Evolutionary conservation across 2,113 vertebrate species (phyloP).

Genomic region (Onychorhynchus coronatus): DNA sequence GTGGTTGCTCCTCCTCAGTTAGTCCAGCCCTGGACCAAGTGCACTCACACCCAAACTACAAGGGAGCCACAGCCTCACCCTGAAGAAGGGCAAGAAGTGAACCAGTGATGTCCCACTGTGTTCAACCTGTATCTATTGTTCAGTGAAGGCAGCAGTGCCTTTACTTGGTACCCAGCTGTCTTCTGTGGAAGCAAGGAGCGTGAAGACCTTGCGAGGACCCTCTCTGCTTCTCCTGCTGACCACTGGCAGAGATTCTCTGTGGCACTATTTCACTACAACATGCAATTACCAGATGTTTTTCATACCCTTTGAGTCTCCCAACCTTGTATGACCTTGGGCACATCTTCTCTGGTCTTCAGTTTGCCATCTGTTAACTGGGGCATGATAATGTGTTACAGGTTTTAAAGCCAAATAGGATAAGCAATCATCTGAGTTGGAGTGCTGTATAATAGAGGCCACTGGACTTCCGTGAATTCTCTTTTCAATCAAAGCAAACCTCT

Average conservation of each 20-base stretch:
- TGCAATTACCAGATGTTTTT: neutral
- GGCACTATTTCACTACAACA: neutral
- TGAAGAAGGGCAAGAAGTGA: neutral
- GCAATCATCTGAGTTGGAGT: slow-evolving; percentile 33
- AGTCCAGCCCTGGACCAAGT: neutral
- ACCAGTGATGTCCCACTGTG: neutral
- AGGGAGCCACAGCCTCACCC: neutral
- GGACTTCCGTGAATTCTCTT: slow-evolving; percentile 33
- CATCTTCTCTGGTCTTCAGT: slow-evolving; percentile 33
- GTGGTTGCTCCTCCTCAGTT: accelerated
- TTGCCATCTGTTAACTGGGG: slow-evolving; percentile 60
- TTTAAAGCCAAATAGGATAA: slow-evolving; percentile 56
- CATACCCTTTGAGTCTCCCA: neutral
- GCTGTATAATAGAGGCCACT: neutral
- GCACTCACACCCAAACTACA: accelerated
- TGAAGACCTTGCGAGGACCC: neutral
- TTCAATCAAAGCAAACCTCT: slow-evolving; percentile 26
- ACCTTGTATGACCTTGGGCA: slow-evolving; percentile 28
- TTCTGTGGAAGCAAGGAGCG: neutral
- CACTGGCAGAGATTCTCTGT: neutral
- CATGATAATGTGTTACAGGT: slow-evolving; percentile 42
- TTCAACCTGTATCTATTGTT: neutral
- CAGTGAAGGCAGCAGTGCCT: neutral
- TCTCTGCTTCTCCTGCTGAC: neutral
- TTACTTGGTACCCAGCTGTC: accelerated